Conservation (phyloP, 2,797 vertebrate genomes). For the Danio tinwini region DNA sequence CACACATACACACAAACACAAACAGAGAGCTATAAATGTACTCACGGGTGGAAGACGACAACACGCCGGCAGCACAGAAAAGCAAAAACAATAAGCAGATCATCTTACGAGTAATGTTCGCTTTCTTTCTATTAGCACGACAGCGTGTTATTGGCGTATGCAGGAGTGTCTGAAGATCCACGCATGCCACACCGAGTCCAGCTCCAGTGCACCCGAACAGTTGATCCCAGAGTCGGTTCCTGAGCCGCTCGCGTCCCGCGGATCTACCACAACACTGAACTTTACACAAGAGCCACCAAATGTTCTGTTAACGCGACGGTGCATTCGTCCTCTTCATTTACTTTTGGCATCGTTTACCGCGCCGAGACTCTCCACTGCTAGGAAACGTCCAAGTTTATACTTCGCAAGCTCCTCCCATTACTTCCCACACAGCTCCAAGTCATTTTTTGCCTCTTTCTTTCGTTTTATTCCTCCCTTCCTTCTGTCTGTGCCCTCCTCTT, state of each 20-base stretch:
- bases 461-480: slow-evolving; percentile 46
- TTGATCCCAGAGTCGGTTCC: slow-evolving; percentile 55
- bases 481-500: slow-evolving; percentile 29
- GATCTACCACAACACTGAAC: slow-evolving; percentile 27
- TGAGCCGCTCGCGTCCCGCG: slow-evolving; percentile 24
- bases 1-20: neutral
- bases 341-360: slow-evolving; percentile 75
- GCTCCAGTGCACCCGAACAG: slow-evolving; percentile 58
- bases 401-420: slow-evolving; percentile 83
- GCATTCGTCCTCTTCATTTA: slow-evolving; percentile 63
- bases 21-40: slow-evolving; percentile 49
- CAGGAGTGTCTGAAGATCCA: slow-evolving; percentile 67
- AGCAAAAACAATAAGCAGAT: slow-evolving; percentile 72
- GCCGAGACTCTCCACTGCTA: slow-evolving; percentile 86
- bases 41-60: slow-evolving; percentile 83
- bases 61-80: slow-evolving; percentile 74
- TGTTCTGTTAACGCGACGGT: slow-evolving; percentile 28
- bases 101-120: slow-evolving; percentile 67
- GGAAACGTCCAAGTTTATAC: slow-evolving; percentile 88
- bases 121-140: slow-evolving; percentile 58
- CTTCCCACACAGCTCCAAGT: slow-evolving; percentile 61
- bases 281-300: slow-evolving; percentile 39
- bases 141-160: slow-evolving; percentile 56
- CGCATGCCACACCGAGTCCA: slow-evolving; percentile 62
- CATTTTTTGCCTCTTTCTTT: slow-evolving; percentile 54